phyloP scores from a whole-genome alignment of 2,888 invertebrate species.

The Argynnis bischoffii region DNA sequence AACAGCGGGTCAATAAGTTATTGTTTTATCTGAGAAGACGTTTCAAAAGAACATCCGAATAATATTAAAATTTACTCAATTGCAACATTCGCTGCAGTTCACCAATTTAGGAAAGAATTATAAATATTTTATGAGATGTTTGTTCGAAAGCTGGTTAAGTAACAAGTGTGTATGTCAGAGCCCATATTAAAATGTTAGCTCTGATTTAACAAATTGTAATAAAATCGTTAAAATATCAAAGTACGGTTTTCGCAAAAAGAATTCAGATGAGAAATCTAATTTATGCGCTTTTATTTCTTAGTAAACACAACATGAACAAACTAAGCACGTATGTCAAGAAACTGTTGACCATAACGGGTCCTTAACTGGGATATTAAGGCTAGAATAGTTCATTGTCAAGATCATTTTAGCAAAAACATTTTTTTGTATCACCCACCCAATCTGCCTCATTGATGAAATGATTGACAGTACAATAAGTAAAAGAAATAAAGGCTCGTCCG shows the following conservation, averaged over 20 bases:
- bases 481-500: conserved; percentile 44
- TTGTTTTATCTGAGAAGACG: conserved; percentile 25
- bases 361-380: conserved; percentile 29
- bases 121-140: conserved; percentile 26
- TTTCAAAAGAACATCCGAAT: conserved; percentile 33
- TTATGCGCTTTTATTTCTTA: not conserved
- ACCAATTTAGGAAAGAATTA: conserved; percentile 28
- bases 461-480: conserved; percentile 56
- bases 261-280: not conserved
- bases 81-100: conserved; percentile 29
- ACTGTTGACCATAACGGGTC: conserved; percentile 28
- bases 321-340: conserved; percentile 8
- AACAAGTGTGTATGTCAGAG: conserved; percentile 17
- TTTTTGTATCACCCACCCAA: conserved; percentile 30
- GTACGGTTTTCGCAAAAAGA: not conserved
- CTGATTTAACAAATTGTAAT: not conserved
- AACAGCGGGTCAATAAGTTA: conserved; percentile 17
- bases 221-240: not conserved
- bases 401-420: conserved; percentile 30
- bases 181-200: conserved; percentile 13
- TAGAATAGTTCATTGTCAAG: conserved; percentile 34
- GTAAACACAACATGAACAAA: conserved; percentile 18
- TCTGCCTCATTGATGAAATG: conserved; percentile 34
- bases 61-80: conserved; percentile 35
- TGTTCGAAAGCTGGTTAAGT: conserved; percentile 31